Percentiles rank a stretch among this genome's conserved stretches.
These are phyloP conservation scores for Chalcosyrphus nemorum DNA, from an alignment of 2,888 invertebrate genomes.

Conservation along the genomic window DNA sequence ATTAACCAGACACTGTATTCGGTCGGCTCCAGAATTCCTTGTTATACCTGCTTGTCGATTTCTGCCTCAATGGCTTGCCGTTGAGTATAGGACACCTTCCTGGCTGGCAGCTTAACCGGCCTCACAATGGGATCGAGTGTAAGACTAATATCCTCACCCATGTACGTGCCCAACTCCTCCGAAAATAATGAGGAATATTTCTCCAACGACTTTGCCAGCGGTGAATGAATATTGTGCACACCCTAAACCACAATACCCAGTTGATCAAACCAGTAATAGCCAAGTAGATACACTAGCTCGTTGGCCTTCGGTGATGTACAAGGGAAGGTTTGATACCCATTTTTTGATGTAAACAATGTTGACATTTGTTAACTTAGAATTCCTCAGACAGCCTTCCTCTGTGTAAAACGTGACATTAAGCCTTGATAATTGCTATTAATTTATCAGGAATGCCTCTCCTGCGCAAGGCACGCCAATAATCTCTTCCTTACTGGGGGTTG, in stretches of 20 bases:
- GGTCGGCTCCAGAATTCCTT: constrained; percentile 72
- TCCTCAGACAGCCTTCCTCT: too few species aligned
- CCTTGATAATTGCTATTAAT: too few species aligned
- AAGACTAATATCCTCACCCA: neutral
- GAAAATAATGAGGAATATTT: constrained; percentile 41
- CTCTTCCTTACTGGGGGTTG: too few species aligned
- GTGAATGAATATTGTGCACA: constrained; percentile 9
- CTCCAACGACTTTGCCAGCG: neutral
- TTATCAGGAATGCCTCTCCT: too few species aligned
- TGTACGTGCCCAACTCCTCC: constrained; percentile 28
- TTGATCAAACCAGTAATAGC: constrained; percentile 42
- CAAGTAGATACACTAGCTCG: constrained; percentile 30
- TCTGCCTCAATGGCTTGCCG: constrained; percentile 67
- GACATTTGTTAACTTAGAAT: too few species aligned
- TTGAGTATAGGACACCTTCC: constrained; percentile 59
- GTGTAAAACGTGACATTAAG: too few species aligned
- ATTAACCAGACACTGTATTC: constrained; percentile 44
- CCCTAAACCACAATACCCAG: constrained; percentile 55
- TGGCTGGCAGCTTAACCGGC: constrained; percentile 4
- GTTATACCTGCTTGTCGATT: constrained; percentile 68
- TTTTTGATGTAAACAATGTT: too few species aligned
- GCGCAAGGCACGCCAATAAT: too few species aligned
- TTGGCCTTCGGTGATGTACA: constrained; percentile 48
- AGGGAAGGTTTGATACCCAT: constrained; percentile 13
- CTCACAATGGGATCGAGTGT: neutral